A percentile compares a stretch with the other conserved stretches of the same genome.
These are phyloP conservation scores for Pristionchus mayeri DNA, from an alignment of 2,888 invertebrate species.

Conservation along the genomic window DNA sequence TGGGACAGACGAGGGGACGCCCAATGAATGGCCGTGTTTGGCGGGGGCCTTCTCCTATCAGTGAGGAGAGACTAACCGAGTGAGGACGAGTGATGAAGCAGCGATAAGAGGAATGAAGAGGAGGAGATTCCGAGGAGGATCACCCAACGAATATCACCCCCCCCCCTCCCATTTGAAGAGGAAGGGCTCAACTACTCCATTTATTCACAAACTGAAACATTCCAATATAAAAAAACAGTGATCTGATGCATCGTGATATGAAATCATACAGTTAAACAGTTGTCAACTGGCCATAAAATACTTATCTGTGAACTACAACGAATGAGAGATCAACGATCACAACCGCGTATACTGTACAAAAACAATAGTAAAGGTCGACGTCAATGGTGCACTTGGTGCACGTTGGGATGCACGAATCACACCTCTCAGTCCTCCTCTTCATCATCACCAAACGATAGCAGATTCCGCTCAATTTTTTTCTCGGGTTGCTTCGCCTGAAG, in stretches of 20 bases:
- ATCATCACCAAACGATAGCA: slow-evolving; percentile 69
- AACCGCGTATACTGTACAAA: slow-evolving; percentile 12
- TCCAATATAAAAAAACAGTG: not conserved
- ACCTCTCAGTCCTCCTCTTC: slow-evolving; percentile 62
- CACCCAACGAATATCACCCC: too few relatives aligned
- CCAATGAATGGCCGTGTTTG: too few relatives aligned
- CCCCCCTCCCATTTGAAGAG: too few relatives aligned
- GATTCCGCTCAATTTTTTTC: slow-evolving; percentile 54
- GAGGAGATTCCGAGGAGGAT: too few relatives aligned
- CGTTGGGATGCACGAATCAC: not conserved
- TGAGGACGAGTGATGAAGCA: too few relatives aligned
- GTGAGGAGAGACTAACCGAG: too few relatives aligned
- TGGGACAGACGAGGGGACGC: too few relatives aligned
- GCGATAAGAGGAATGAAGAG: too few relatives aligned
- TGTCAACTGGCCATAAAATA: not conserved
- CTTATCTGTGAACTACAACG: slow-evolving; percentile 5
- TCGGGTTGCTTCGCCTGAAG: slow-evolving; percentile 52
- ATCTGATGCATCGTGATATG: slow-evolving; percentile 19
- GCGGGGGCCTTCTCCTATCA: too few relatives aligned
- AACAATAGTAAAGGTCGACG: not conserved
- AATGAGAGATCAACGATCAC: not conserved
- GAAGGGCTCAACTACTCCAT: too few relatives aligned
- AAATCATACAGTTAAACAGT: too few relatives aligned
- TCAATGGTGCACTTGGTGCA: not conserved
- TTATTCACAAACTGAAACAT: not conserved